Evolutionary conservation across 2,113 vertebrate species (phyloP).

Genomic region (Equus przewalskii): DNA sequence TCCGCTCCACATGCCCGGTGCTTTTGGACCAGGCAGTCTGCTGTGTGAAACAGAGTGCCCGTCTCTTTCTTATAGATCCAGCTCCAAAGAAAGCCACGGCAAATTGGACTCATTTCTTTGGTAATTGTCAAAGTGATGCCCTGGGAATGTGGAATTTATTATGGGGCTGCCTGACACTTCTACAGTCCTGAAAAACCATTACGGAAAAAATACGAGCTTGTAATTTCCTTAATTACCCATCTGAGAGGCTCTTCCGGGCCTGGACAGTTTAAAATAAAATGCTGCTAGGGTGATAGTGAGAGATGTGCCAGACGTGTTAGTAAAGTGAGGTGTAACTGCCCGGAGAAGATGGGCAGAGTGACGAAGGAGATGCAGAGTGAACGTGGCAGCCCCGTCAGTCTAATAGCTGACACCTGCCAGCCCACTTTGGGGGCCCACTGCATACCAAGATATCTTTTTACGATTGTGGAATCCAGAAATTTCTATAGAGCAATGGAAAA

Average conservation of each 20-base stretch:
- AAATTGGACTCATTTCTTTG: background rate
- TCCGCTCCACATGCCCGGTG: background rate
- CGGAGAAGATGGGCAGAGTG: no score
- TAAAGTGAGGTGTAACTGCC: background rate
- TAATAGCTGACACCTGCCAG: background rate
- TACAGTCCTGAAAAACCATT: background rate
- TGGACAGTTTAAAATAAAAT: background rate
- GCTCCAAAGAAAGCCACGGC: background rate
- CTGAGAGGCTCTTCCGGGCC: background rate
- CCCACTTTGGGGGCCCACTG: fast-evolving
- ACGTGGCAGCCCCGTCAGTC: fast-evolving
- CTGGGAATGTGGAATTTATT: background rate
- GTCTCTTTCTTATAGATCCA: background rate
- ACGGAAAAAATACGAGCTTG: background rate
- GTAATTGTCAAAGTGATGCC: background rate
- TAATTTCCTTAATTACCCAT: background rate
- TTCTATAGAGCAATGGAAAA: background rate
- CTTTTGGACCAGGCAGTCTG: background rate
- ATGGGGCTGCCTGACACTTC: background rate
- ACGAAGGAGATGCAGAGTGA: background rate
- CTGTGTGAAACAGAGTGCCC: background rate
- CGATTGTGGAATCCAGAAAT: background rate
- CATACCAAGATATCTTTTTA: background rate
- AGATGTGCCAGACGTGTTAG: fast-evolving
- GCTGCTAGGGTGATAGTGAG: no score